Evolutionary conservation across 2,888 invertebrate species (phyloP).

Genomic region (Tromatobia lineatoria): DNA sequence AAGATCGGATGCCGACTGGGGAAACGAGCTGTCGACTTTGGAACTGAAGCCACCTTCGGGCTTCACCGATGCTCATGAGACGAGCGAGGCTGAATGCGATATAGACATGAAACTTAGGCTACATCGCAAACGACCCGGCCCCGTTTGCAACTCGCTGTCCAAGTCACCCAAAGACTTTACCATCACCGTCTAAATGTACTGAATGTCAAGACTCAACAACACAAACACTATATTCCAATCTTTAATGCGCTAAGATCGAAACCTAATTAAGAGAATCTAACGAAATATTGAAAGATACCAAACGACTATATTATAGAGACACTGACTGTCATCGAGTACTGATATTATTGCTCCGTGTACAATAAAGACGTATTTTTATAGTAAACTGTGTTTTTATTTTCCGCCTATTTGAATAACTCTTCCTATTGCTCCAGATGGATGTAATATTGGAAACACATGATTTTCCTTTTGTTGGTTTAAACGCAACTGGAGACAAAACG

Average conservation of each 20-base stretch:
- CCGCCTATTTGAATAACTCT: background rate
- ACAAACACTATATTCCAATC: conserved; percentile 64
- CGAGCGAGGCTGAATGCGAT: conserved; percentile 84
- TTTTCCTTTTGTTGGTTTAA: no score
- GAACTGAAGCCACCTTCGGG: conserved; percentile 86
- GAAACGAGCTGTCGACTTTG: conserved; percentile 82
- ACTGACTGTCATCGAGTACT: conserved; percentile 68
- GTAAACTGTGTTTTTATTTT: conserved; percentile 35
- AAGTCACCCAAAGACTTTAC: conserved; percentile 85
- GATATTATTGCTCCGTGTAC: conserved; percentile 72
- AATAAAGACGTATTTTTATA: conserved; percentile 75
- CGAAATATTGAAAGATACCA: conserved; percentile 49
- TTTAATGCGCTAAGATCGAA: conserved; percentile 70
- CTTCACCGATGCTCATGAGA: conserved; percentile 83
- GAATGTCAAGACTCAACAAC: conserved; percentile 74
- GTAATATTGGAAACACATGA: no score
- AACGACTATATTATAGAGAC: conserved; percentile 65
- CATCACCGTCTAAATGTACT: conserved; percentile 84
- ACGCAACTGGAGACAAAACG: no score
- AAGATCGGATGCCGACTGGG: conserved; percentile 78
- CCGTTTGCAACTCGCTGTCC: conserved; percentile 80
- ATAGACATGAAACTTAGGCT: conserved; percentile 83
- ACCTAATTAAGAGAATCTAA: conserved; percentile 63
- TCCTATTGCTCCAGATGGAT: no score
- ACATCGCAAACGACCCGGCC: conserved; percentile 79